A percentile compares a stretch with the other conserved stretches of the same genome.
Conservation (phyloP, 2,797 vertebrate species). For the Champsocephalus gunnari region DNA sequence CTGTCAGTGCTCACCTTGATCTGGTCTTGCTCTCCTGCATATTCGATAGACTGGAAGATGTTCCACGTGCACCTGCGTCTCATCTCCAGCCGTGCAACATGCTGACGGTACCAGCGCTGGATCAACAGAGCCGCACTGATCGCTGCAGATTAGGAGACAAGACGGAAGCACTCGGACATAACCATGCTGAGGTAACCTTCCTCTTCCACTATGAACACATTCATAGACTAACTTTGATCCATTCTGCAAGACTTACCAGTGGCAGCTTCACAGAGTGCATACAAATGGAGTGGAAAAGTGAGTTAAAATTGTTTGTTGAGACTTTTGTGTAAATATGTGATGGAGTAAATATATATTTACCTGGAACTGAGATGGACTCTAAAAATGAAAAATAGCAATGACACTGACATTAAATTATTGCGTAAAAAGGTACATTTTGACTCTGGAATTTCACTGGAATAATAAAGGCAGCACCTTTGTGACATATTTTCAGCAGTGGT, state of each 20-base stretch:
- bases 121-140: constrained; percentile 91
- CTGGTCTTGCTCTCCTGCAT: constrained; percentile 94
- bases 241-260: constrained; percentile 74
- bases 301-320: not conserved
- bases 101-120: constrained; percentile 95
- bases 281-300: constrained; percentile 11
- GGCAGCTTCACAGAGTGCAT: constrained; percentile 71
- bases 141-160: constrained; percentile 69
- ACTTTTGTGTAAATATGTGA: not conserved
- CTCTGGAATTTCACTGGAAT: not conserved
- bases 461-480: constrained; percentile 78
- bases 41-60: constrained; percentile 96
- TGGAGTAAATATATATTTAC: constrained; percentile 59
- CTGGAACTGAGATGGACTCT: constrained; percentile 80
- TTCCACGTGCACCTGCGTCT: constrained; percentile 90
- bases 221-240: not conserved
- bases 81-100: constrained; percentile 88
- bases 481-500: constrained; percentile 77
- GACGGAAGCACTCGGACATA: not conserved
- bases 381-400: constrained; percentile 28
- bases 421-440: not conserved
- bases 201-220: not conserved
- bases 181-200: not conserved
- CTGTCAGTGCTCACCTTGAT: constrained; percentile 86
- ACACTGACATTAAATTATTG: not conserved